Evolutionary conservation across 2,113 vertebrate genomes (phyloP).

Genomic region (Bathybates hornii): DNA sequence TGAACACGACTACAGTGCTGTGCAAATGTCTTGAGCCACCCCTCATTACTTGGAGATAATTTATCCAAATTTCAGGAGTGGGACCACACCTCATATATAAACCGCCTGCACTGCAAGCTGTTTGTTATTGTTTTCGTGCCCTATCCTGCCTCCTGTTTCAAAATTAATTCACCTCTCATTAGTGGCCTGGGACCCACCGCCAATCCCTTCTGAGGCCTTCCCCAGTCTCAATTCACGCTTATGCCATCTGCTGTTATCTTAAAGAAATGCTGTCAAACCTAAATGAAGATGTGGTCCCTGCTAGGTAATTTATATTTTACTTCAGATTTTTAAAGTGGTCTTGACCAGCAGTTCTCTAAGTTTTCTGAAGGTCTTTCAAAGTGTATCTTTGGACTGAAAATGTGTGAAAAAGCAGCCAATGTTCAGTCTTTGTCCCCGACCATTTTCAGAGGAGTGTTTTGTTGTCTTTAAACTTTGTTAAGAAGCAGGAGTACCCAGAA

Average conservation of each 20-base stretch:
- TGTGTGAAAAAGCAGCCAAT: background rate
- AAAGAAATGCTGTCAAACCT: background rate
- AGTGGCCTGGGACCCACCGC: background rate
- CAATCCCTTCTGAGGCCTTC: background rate
- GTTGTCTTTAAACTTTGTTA: background rate
- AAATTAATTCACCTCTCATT: background rate
- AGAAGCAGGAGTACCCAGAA: background rate
- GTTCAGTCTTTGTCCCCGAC: fast-evolving
- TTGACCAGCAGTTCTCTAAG: background rate
- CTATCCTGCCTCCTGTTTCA: background rate
- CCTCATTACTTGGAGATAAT: background rate
- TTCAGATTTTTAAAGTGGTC: background rate
- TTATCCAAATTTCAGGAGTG: background rate
- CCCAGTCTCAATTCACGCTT: background rate
- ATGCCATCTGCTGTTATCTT: background rate
- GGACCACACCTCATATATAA: background rate
- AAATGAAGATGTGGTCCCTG: background rate
- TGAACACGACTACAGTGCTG: background rate
- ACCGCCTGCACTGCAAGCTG: background rate
- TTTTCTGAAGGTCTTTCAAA: background rate
- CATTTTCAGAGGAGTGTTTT: background rate
- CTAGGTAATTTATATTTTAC: background rate
- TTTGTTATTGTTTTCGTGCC: background rate
- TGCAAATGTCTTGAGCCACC: background rate
- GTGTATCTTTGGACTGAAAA: background rate